Conservation (phyloP, 2,888 invertebrate genomes). For the Morinoia aosen region DNA sequence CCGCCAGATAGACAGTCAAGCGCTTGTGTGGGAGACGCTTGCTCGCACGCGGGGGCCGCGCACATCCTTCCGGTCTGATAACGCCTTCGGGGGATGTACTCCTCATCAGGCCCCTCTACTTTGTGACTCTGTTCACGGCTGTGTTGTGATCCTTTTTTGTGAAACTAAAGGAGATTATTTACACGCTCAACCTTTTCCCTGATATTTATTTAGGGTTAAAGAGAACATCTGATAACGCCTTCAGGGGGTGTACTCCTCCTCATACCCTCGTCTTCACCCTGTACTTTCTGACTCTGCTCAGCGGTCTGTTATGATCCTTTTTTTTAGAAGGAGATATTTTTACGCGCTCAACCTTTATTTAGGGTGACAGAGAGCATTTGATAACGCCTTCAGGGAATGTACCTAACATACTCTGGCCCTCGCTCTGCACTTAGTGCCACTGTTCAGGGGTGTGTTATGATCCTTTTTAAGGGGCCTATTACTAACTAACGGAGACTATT, state of each 20-base stretch:
- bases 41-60: not conserved
- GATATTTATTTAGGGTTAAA: no score
- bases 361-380: no score
- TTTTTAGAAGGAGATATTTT: not conserved
- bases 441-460: not conserved
- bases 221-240: not conserved
- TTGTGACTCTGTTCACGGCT: not conserved
- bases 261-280: not conserved
- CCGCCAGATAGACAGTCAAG: constrained; percentile 1
- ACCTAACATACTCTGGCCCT: not conserved
- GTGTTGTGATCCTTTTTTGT: not conserved
- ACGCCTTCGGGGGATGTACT: not conserved
- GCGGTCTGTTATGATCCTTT: not conserved
- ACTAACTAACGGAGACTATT: not conserved
- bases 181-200: not conserved
- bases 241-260: not conserved
- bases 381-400: not conserved
- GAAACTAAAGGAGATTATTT: not conserved
- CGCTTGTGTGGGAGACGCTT: not conserved
- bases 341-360: not conserved
- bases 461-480: not conserved
- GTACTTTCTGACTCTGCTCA: not conserved
- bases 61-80: constrained; percentile 1
- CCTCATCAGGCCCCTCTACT: not conserved
- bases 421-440: not conserved